phyloP scores from a whole-genome alignment of 53 echinoderm and acorn worm genomes.

The Patiria pectinifera region DNA sequence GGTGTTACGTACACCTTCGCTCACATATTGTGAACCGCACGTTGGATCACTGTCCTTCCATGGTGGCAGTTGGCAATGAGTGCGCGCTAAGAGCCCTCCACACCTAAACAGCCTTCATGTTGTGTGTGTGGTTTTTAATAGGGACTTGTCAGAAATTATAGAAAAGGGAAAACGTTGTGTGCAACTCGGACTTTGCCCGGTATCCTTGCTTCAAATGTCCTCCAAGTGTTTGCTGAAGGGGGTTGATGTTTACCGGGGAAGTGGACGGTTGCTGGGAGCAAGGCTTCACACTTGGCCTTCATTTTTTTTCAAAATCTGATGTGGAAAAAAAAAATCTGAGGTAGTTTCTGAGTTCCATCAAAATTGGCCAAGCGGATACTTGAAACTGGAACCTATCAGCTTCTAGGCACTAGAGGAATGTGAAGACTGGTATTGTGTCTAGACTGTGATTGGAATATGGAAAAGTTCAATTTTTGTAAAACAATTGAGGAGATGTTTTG shows the following conservation, averaged over 20 bases:
- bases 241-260: conserved; percentile 4
- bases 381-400: neutral
- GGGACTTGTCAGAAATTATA: neutral
- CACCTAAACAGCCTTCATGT: neutral
- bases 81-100: neutral
- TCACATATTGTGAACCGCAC: neutral
- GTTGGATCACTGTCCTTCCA: neutral
- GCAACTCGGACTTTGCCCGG: conserved; percentile 10
- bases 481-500: too few relatives aligned
- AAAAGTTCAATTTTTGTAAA: too few relatives aligned
- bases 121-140: neutral
- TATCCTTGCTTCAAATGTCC: conserved; percentile 7
- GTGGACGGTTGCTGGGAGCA: neutral
- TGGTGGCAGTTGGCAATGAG: neutral
- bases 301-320: neutral
- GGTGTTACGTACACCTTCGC: neutral
- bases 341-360: neutral
- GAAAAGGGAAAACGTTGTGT: neutral
- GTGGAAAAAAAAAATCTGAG: neutral
- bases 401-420: neutral
- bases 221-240: conserved; percentile 6
- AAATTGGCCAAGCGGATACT: neutral
- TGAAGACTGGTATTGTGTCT: neutral
- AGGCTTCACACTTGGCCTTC: neutral
- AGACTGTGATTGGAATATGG: neutral